A percentile compares a stretch with the other conserved stretches of the same genome.
phyloP scores from a whole-genome alignment of 1,140 invertebrate species.

The Meloidogyne floridensis region DNA sequence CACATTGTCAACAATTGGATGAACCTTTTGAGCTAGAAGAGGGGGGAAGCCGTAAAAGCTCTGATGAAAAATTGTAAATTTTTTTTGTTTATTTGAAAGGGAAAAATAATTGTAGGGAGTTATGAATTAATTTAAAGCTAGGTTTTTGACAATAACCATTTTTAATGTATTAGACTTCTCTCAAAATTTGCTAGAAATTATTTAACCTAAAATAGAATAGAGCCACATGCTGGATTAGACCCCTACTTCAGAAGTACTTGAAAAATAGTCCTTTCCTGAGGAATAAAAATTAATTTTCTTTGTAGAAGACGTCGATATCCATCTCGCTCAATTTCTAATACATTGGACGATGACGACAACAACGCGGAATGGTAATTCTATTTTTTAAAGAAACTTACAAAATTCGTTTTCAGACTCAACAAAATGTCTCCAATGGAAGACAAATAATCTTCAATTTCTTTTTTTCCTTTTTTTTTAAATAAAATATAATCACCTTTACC shows the following conservation, averaged over 20 bases:
- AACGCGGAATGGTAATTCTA: conserved; percentile 23
- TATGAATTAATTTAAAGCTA: no score
- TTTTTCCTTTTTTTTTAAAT: conserved; percentile 1
- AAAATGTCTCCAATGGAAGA: conserved; percentile 18
- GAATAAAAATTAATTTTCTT: not conserved
- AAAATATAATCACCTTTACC: not conserved
- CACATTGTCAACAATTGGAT: conserved; percentile 3
- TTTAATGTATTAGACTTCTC: no score
- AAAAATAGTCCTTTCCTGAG: no score
- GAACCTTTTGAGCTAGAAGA: conserved; percentile 6
- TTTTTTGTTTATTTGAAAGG: no score
- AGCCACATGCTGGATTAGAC: no score
- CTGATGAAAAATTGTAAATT: conserved; percentile 1
- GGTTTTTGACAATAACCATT: no score
- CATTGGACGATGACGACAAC: conserved; percentile 25
- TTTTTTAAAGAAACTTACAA: not conserved
- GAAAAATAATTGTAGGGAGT: no score
- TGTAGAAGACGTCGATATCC: conserved; percentile 9
- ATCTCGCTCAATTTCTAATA: conserved; percentile 16
- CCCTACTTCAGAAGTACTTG: no score
- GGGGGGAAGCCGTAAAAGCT: not conserved
- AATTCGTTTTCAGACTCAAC: not conserved
- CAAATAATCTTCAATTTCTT: conserved; percentile 1
- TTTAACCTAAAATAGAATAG: no score
- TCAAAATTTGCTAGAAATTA: no score